Conservation (phyloP, 2,113 vertebrate genomes). For the Barbus barbus region DNA sequence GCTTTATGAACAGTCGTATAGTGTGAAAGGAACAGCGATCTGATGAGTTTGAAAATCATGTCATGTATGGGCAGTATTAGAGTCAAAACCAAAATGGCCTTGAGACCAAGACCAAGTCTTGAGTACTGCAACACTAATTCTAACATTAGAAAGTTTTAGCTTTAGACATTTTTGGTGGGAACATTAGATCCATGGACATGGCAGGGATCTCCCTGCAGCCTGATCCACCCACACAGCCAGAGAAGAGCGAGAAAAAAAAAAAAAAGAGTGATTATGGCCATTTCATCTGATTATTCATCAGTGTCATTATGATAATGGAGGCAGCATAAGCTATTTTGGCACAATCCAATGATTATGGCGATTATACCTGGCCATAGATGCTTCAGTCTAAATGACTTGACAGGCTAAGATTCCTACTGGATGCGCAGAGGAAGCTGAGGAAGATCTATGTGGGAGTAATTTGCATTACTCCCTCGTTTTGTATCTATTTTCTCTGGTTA, state of each 20-base stretch:
- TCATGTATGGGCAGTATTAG: no score
- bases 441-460: constrained; percentile 24
- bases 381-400: constrained; percentile 34
- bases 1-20: no score
- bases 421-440: constrained; percentile 34
- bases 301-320: constrained; percentile 60
- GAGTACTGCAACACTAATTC: no score
- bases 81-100: no score
- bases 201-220: constrained; percentile 39
- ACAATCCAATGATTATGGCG: constrained; percentile 49
- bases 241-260: background rate
- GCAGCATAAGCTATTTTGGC: constrained; percentile 55
- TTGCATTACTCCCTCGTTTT: constrained; percentile 37
- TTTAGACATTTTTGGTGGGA: constrained; percentile 37
- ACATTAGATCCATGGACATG: constrained; percentile 40
- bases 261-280: constrained; percentile 43
- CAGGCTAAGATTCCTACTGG: constrained; percentile 11
- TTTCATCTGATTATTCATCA: constrained; percentile 57
- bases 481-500: constrained; percentile 44
- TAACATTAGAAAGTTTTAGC: constrained; percentile 14
- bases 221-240: constrained; percentile 37
- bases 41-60: no score
- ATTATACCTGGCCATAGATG: constrained; percentile 42
- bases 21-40: no score
- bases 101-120: no score